Evolutionary conservation across 2,888 invertebrate genomes (phyloP).

Genomic region (Agriopis leucophaearia): DNA sequence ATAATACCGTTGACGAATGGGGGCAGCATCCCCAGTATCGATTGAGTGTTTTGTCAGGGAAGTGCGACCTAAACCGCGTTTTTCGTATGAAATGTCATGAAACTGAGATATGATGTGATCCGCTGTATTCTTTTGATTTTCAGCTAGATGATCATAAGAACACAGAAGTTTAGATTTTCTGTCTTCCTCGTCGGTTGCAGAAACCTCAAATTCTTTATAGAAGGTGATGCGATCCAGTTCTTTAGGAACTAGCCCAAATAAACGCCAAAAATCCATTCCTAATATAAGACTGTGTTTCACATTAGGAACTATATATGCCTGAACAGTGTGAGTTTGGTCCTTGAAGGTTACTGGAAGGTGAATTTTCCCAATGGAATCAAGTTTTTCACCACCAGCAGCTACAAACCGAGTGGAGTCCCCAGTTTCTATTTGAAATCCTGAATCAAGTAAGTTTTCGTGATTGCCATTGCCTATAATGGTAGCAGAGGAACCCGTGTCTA

Average conservation of each 20-base stretch:
- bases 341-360: constrained; percentile 15
- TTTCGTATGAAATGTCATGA: constrained; percentile 10
- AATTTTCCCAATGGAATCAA: constrained; percentile 12
- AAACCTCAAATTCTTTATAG: neutral
- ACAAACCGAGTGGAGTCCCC: neutral
- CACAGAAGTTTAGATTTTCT: neutral
- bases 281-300: constrained; percentile 21
- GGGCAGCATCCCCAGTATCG: constrained; percentile 47
- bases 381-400: constrained; percentile 21
- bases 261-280: constrained; percentile 32
- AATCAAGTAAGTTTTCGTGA: neutral
- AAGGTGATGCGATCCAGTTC: neutral
- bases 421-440: neutral
- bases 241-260: constrained; percentile 23
- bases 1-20: constrained; percentile 49
- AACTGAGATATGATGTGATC: constrained; percentile 40
- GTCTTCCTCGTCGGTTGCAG: neutral
- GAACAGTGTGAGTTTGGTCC: neutral
- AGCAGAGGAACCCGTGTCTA: constrained; percentile 5
- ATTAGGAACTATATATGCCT: constrained; percentile 24
- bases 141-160: neutral
- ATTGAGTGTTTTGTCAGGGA: constrained; percentile 42
- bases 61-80: constrained; percentile 44
- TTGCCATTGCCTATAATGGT: constrained; percentile 19
- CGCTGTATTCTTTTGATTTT: constrained; percentile 10